Percentiles rank a stretch among this genome's conserved stretches.
phyloP scores from a whole-genome alignment of 2,113 vertebrate genomes.

The Loxodonta africana region DNA sequence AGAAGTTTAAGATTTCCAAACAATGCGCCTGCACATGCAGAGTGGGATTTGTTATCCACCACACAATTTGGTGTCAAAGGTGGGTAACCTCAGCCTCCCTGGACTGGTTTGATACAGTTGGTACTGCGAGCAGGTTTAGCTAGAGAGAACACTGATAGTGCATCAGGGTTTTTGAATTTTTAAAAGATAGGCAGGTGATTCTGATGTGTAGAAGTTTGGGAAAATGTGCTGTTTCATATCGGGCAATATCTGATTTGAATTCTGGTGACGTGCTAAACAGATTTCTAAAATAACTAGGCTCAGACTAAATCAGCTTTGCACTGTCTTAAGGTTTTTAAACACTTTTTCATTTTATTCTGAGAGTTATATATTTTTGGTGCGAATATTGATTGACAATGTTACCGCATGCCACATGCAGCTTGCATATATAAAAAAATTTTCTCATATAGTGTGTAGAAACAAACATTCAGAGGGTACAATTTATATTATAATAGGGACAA shows the following conservation, averaged over 20 bases:
- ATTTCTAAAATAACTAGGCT: not conserved
- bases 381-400: not conserved
- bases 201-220: not conserved
- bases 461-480: not conserved
- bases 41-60: too few relatives aligned
- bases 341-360: not conserved
- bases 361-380: not conserved
- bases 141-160: too few relatives aligned
- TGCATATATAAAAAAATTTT: not conserved
- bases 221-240: not conserved
- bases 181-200: not conserved
- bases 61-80: too few relatives aligned
- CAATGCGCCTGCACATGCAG: too few relatives aligned
- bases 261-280: not conserved
- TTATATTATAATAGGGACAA: not conserved
- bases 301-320: not conserved
- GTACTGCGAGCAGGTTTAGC: too few relatives aligned
- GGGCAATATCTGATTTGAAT: not conserved
- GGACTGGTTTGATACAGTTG: too few relatives aligned
- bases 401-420: not conserved
- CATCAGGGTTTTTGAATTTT: not conserved
- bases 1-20: too few relatives aligned
- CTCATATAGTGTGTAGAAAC: not conserved
- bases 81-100: too few relatives aligned
- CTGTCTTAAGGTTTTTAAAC: not conserved